Percentiles rank a stretch among this genome's conserved stretches.
These are phyloP conservation scores for Gastrophryne carolinensis DNA, from an alignment of 2,797 vertebrate species.

Conservation along the genomic window DNA sequence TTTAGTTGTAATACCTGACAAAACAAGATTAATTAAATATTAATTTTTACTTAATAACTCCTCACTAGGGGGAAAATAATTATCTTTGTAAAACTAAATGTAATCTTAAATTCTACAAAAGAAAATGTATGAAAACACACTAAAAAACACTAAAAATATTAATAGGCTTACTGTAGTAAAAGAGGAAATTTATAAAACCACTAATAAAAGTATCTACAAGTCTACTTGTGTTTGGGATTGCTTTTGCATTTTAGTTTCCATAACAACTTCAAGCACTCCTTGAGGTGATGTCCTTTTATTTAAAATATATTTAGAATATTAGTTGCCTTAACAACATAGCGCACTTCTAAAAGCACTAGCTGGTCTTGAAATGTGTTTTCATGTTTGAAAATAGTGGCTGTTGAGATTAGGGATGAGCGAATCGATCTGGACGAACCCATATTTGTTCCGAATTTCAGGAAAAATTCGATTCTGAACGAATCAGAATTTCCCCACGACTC, in stretches of 20 bases:
- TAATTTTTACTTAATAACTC: slow-evolving; percentile 45
- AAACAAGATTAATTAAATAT: slow-evolving; percentile 49
- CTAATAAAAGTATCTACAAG: slow-evolving; percentile 37
- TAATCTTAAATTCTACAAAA: slow-evolving; percentile 25
- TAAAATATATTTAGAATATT: slow-evolving; percentile 63
- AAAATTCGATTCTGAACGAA: no score
- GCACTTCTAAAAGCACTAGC: slow-evolving; percentile 44
- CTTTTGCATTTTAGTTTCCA: slow-evolving; percentile 58
- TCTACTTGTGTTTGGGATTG: slow-evolving; percentile 27
- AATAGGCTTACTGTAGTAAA: slow-evolving; percentile 1
- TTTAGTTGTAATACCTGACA: slow-evolving; percentile 47
- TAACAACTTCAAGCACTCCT: slow-evolving; percentile 64
- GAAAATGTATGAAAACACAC: slow-evolving; percentile 3
- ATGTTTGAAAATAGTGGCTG: slow-evolving; percentile 52
- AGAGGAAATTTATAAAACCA: slow-evolving; percentile 14
- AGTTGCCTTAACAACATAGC: slow-evolving; percentile 63
- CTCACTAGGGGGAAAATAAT: slow-evolving; percentile 35
- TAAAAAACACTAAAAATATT: neutral
- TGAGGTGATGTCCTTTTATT: slow-evolving; percentile 63
- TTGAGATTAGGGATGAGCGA: no score
- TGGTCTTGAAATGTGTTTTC: slow-evolving; percentile 55
- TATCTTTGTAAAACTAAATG: slow-evolving; percentile 19
- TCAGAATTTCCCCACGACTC: no score
- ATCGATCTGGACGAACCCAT: no score
- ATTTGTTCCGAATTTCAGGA: no score